Evolutionary conservation across 2,797 vertebrate genomes (phyloP).

Genomic region (Calcarius lapponicus): DNA sequence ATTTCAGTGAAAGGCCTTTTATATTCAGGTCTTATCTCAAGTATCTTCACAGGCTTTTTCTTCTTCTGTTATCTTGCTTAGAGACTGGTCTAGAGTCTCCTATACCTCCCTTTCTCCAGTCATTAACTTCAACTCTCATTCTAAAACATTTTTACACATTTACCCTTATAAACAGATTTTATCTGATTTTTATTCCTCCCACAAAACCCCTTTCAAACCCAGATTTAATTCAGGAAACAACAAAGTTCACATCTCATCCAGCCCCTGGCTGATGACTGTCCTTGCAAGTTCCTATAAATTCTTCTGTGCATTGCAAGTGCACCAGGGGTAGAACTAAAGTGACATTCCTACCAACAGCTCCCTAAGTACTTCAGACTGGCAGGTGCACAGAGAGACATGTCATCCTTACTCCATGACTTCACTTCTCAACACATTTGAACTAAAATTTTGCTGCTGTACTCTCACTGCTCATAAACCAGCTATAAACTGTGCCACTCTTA

Average conservation of each 20-base stretch:
- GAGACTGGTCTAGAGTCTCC: background rate
- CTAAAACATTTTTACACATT: background rate
- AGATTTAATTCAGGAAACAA: background rate
- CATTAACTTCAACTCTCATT: background rate
- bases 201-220: background rate
- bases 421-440: background rate
- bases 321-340: background rate
- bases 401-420: background rate
- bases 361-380: background rate
- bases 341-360: background rate
- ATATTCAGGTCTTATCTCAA: background rate
- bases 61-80: background rate
- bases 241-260: background rate
- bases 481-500: background rate
- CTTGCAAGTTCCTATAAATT: background rate
- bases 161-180: background rate
- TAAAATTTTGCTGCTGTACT: background rate
- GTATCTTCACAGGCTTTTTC: background rate
- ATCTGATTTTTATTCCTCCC: background rate
- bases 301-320: background rate
- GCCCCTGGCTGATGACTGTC: fast-evolving
- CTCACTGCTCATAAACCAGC: background rate
- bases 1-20: background rate
- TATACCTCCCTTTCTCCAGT: background rate
- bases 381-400: background rate